Evolutionary conservation across 2,113 vertebrate species (phyloP), one percentile per base, ranked within the genome.

Genomic region (Nerophis ophidion): DNA sequence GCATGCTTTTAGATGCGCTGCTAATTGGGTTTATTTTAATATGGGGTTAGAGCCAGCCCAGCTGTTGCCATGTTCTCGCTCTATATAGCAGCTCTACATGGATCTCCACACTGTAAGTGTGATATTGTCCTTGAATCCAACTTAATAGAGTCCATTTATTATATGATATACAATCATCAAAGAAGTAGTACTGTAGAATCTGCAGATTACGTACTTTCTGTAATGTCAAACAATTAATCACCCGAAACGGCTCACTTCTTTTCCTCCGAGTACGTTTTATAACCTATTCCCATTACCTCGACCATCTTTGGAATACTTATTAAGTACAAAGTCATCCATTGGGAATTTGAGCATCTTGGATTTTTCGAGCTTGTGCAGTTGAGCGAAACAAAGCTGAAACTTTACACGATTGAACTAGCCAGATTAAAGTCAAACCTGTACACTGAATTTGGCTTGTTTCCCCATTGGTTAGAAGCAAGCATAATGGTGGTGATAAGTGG

Each of bases 191-290:
- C 9, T n/a, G 52, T 70, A 55, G 63, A 79, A 76, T 76, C 77
- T 70, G 68, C 66, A 75, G 68, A 56, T 76, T 51, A 59, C 65
- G 72, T 51, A 38, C 68, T 80, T 51, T 82, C 84, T 71, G 75
- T 73, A 68, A 76, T 69, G 42, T 71, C 74, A 85, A 74, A 84
- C 84, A 81, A 80, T 93, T 89, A 89, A 78, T 92, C 91, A 83
- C 66, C 73, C 83, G n/a, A 52, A 59, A 88, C 63, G 83, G 88
- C 85, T 86, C 91, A 76, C 87, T 89, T 89, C 90, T 87, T 86
- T 38, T 72, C 68, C 72, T 9, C 26, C 17, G 17, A 17, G 36
- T 56, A 12, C 36, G 40, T 17, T 4, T 9, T 26, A 4, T 40
- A 17, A 40, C 35, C 5, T 15, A 55, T 38, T 55, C 53, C 36